Percentiles rank a stretch among this genome's conserved stretches.
Evolutionary conservation across 2,888 invertebrate genomes (phyloP).

Genomic region (Tanypteryx hageni): DNA sequence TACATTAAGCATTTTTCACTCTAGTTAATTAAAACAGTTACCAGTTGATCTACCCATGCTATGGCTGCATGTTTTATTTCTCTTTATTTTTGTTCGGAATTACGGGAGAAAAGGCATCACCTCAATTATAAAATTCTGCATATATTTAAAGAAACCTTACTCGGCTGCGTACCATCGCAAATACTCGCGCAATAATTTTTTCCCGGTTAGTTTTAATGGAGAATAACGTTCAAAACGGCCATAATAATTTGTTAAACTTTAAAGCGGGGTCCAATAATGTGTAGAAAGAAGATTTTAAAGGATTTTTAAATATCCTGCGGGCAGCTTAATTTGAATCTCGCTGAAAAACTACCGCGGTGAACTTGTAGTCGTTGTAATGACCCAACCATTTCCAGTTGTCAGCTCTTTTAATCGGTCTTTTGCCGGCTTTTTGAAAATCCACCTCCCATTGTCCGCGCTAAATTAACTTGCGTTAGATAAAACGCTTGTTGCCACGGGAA

Average conservation of each 20-base stretch:
- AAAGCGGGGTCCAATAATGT: background rate
- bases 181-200: too few species aligned
- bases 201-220: background rate
- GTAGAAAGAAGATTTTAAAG: background rate
- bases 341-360: background rate
- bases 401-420: background rate
- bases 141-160: too few species aligned
- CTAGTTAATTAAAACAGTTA: too few species aligned
- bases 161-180: too few species aligned
- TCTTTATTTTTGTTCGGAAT: too few species aligned
- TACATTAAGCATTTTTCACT: too few species aligned
- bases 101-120: too few species aligned
- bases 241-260: too few species aligned
- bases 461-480: conserved; percentile 16
- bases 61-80: too few species aligned
- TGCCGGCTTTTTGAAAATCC: background rate
- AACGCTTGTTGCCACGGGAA: background rate
- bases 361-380: background rate
- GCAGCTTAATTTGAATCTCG: background rate
- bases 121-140: too few species aligned
- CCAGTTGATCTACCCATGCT: too few species aligned
- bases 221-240: background rate
- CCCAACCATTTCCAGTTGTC: background rate
- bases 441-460: conserved; percentile 24
- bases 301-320: background rate